Evolutionary conservation across 2,113 vertebrate genomes (phyloP), one percentile per base, ranked within the genome.

Genomic region (Hylia prasina): DNA sequence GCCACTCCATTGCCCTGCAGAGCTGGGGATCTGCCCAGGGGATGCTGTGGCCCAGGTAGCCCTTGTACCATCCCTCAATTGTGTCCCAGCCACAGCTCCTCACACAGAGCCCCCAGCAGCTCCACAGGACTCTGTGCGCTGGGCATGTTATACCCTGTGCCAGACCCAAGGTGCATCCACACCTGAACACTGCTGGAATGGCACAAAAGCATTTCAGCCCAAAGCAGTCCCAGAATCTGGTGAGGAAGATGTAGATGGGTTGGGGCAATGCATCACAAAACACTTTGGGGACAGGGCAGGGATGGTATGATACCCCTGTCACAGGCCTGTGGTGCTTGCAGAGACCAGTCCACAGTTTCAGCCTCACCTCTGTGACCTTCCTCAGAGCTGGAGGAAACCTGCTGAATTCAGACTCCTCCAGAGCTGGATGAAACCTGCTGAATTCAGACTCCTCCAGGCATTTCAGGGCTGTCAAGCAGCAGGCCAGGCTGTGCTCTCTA

Each of bases 101-200:
- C 6, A 6, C 16, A 22, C 47, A 23, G 35, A 71, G 51, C 31
- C 47, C 65, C 24, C 35, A 22, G 37, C 47, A 81, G 24, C 72
- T 81, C 68, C 2, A 1, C 1, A 6, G 82, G 15, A 7, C 23
- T 42, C 54, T 54, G 30, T 44, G 48, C 44, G 7, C 33, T 47
- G 42, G 8, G 16, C 27, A 0, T 17, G n/a, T 82, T 30, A 33
- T 4, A 65, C 15, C 16, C 37, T 0, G 0, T n/a, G 51, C 57
- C 39, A 57, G 31, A 19, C 17, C 31, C 45, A 39, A n/a, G 33
- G 33, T 11, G 42, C 37, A 70, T 33, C 47, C 79, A 37, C 22
- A 37, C 31, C 47, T 51, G 45, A 33, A 7, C 0, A 0, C 56
- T 76, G n/a, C 81, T 71, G 66, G 31, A 58, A 27, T 4, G 24